Base-by-base conservation (phyloP, 1,140 invertebrate genomes). In the Cydia fagiglandana region DNA sequence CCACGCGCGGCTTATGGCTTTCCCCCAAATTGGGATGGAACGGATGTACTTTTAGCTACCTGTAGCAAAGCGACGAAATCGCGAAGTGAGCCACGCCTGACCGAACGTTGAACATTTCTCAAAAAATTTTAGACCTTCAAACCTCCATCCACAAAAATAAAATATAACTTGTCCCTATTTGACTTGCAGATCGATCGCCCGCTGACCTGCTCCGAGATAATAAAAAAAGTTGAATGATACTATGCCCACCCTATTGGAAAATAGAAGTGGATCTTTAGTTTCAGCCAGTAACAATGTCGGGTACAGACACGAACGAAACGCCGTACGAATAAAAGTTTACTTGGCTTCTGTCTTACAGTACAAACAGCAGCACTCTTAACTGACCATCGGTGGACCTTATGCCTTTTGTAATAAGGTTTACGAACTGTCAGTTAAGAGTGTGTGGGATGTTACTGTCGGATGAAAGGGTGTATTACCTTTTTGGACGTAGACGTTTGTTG, bases 221-320 rank as follows among this genome's bases (percentile, higher is more conserved):
- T 91, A 90, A 89, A 86, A 41, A 89, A 90, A 90, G 84, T 90
- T 89, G 85, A 87, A 89, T 86, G 87, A 88, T 89, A 87, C 88
- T 89, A 84, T 82, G 85, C 78, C 83, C 87, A 82, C 77, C 86
- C 87, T 90, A 90, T 90, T 87, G 88, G 86, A 88, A 90, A 89
- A 90, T 88, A 85, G 79, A 81, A 89, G 88, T 83, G 86, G 86
- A 85, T 86, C 88, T 91, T 90, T 89, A 88, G 84, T 90, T 89
- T 83, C 85, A 80, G 81, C 78, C 81, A 75, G 83, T 86, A 91
- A 91, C 84, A 83, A 84, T 83, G 81, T 78, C 77, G 79, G 73
- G 80, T 76, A 80, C 77, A 66, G 76, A 76, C 76, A 77, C 28
- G 28, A 4, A 74, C 73, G 73, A 66, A 78, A 74, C 76, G 74